phyloP scores from a whole-genome alignment of 2,113 vertebrate genomes.

The Ophiodon elongatus region DNA sequence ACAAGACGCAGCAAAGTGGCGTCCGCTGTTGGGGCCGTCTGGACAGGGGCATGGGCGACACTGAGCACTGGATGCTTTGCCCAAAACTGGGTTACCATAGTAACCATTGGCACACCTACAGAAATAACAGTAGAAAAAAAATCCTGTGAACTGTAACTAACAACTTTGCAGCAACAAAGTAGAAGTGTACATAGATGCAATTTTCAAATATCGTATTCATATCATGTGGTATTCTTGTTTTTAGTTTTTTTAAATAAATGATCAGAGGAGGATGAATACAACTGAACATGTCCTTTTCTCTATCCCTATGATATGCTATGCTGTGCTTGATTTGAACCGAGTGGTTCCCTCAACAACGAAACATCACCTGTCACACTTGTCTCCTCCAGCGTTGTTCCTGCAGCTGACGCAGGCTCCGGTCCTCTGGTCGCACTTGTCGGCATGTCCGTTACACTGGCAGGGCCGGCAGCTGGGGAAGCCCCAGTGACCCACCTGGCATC shows the following conservation, averaged over 20 bases:
- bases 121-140: neutral
- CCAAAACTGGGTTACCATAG: slow-evolving; percentile 91
- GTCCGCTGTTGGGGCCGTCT: slow-evolving; percentile 89
- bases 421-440: slow-evolving; percentile 88
- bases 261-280: neutral
- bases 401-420: slow-evolving; percentile 91
- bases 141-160: neutral
- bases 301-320: neutral
- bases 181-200: neutral
- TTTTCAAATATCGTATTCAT: no score
- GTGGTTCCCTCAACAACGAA: neutral
- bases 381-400: slow-evolving; percentile 90
- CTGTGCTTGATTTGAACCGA: neutral
- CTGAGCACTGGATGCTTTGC: slow-evolving; percentile 80
- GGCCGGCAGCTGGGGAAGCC: slow-evolving; percentile 92
- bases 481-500: slow-evolving; percentile 93
- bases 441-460: slow-evolving; percentile 92
- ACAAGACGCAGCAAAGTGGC: slow-evolving; percentile 93
- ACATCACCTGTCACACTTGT: slow-evolving; percentile 91
- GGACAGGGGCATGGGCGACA: slow-evolving; percentile 97
- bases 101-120: slow-evolving; percentile 90
- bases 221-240: neutral
- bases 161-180: neutral
- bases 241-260: neutral
- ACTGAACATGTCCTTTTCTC: neutral